Conservation (phyloP, 2,888 invertebrate genomes). For the Orthosia cruda region DNA sequence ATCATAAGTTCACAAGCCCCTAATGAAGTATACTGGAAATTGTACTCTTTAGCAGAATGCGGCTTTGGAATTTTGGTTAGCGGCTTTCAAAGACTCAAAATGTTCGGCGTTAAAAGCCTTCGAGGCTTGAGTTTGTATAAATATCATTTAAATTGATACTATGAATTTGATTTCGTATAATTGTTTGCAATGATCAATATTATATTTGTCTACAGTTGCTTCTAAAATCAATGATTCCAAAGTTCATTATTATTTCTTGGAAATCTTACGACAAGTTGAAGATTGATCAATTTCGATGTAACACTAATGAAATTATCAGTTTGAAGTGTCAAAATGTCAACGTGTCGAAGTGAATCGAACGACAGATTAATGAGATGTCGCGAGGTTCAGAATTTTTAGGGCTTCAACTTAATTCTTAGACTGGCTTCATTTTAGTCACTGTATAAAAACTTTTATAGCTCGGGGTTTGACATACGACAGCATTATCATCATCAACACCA, state of each 20-base stretch:
- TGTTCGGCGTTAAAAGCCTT: constrained; percentile 22
- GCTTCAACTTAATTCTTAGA: constrained; percentile 1
- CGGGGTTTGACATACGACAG: no score
- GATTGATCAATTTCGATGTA: not conserved
- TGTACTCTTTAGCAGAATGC: constrained; percentile 30
- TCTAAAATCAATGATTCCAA: not conserved
- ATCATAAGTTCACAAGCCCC: constrained; percentile 38
- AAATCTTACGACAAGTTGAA: not conserved
- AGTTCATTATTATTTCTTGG: not conserved
- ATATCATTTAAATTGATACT: constrained; percentile 20
- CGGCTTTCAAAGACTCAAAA: constrained; percentile 18
- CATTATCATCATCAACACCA: no score
- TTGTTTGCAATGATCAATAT: constrained; percentile 18
- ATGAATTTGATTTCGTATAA: constrained; percentile 8
- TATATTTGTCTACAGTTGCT: not conserved
- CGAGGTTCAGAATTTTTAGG: not conserved
- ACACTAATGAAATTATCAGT: constrained; percentile 32
- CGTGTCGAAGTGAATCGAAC: constrained; percentile 1
- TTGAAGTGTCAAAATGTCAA: constrained; percentile 20
- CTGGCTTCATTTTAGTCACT: no score
- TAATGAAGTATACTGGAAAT: constrained; percentile 55
- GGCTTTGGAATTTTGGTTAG: constrained; percentile 21
- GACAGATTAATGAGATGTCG: constrained; percentile 31
- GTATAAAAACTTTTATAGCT: no score
- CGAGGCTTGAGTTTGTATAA: not conserved